Conservation (phyloP, 2,113 vertebrate species). For the Chloebia gouldiae region DNA sequence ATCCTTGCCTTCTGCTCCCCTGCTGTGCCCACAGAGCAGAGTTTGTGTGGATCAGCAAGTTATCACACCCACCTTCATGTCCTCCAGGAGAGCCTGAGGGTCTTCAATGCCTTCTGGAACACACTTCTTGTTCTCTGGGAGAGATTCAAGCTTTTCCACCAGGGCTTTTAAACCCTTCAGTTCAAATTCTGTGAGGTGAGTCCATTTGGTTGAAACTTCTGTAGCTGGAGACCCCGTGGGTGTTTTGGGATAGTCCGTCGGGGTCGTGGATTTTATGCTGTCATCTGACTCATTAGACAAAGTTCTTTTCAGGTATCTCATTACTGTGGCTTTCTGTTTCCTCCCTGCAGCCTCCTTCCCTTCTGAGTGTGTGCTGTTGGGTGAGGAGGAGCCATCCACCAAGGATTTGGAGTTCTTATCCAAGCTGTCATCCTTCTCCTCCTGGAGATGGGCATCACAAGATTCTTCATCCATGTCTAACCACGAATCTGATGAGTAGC, state of each 20-base stretch:
- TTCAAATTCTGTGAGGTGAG: conserved; percentile 93
- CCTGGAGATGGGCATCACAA: conserved; percentile 78
- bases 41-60: neutral
- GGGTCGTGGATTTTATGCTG: conserved; percentile 76
- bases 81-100: conserved; percentile 88
- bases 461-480: conserved; percentile 91
- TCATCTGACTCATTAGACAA: conserved; percentile 87
- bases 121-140: conserved; percentile 92
- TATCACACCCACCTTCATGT: conserved; percentile 85
- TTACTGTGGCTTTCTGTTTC: conserved; percentile 71
- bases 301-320: conserved; percentile 80
- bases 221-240: conserved; percentile 83
- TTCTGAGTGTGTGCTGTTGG: conserved; percentile 71
- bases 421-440: conserved; percentile 73
- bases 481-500: conserved; percentile 87
- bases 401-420: conserved; percentile 65
- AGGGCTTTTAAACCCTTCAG: conserved; percentile 89
- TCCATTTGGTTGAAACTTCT: conserved; percentile 83
- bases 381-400: conserved; percentile 74
- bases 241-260: conserved; percentile 82
- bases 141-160: conserved; percentile 93
- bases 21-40: neutral
- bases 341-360: conserved; percentile 71
- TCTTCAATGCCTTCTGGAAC: conserved; percentile 90
- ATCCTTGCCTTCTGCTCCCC: neutral